Percentiles rank a stretch among this genome's conserved stretches.
Evolutionary conservation across 2,888 invertebrate genomes (phyloP).

Genomic region (Stenchaetothrips biformis): DNA sequence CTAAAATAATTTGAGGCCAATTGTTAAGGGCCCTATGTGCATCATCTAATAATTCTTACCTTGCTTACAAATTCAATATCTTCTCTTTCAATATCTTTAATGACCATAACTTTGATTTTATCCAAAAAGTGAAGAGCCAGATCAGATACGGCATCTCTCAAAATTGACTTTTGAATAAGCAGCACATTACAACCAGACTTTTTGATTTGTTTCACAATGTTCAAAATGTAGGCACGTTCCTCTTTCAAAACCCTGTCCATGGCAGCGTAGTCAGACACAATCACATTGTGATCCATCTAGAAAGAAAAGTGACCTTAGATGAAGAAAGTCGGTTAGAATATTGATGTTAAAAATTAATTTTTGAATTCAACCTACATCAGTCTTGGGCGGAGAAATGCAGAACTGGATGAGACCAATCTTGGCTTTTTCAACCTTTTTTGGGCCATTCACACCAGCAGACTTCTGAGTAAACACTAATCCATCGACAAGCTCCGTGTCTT

Average conservation of each 20-base stretch:
- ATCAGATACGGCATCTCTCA: slow-evolving; percentile 89
- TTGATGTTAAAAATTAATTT: not conserved
- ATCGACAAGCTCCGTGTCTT: slow-evolving; percentile 92
- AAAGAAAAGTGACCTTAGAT: slow-evolving; percentile 35
- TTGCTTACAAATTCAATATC: slow-evolving; percentile 98
- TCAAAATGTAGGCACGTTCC: slow-evolving; percentile 94
- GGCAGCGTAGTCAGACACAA: slow-evolving; percentile 98
- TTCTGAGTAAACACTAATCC: slow-evolving; percentile 94
- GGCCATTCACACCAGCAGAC: slow-evolving; percentile 83
- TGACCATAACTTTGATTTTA: slow-evolving; percentile 97
- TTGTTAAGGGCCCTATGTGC: not conserved
- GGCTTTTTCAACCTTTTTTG: slow-evolving; percentile 91
- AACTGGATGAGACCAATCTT: slow-evolving; percentile 99
- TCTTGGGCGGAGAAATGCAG: slow-evolving; percentile 98
- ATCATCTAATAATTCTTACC: slow-evolving; percentile 42
- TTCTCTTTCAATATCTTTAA: slow-evolving; percentile 96
- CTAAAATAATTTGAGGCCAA: not conserved
- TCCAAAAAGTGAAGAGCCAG: slow-evolving; percentile 96
- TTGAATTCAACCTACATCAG: slow-evolving; percentile 65
- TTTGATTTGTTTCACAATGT: slow-evolving; percentile 98
- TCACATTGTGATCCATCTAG: slow-evolving; percentile 89
- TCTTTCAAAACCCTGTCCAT: slow-evolving; percentile 99
- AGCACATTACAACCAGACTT: slow-evolving; percentile 97
- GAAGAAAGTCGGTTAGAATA: slow-evolving; percentile 26
- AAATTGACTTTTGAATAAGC: slow-evolving; percentile 78